Evolutionary conservation across 2,113 vertebrate genomes (phyloP), one percentile per base, ranked within the genome.

Genomic region (Rhea pennata): DNA sequence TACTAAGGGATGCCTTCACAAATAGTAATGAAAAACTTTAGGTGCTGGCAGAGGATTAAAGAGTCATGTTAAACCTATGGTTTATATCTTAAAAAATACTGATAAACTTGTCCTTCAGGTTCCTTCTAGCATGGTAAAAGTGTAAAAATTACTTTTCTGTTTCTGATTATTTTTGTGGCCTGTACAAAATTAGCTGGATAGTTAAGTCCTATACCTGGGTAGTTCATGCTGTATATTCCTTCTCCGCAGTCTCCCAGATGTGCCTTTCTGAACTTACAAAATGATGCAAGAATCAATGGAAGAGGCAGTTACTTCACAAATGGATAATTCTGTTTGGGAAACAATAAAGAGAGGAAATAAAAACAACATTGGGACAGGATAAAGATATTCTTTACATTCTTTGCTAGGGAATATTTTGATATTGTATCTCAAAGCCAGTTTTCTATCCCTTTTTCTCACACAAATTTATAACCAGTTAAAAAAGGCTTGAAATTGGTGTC

Each of bases 311-410:
- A 54, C 6, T 89, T 27, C 40, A 33, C 81, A 94, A 85, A 44
- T 56, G 53, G 74, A 2, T 62, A 79, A 53, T 87, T 82, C 50
- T 76, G 6, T 58, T 66, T 85, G 82, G 14, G 87, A 40, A 67
- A 42, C 7, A 80, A 81, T 77, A 88, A 88, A 64, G n/a, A 51
- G 15, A 15, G 21, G 65, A 54, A 73, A 27, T 40, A 73, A 54
- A 54, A 70, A 33, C 56, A 59, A 36, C 15, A 14, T 29, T 66
- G 53, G 26, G 84, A 46, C 85, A 65, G 46, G 92, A 79, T 78
- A 66, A 87, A 90, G 80, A 72, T 92, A 70, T 26, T 74, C 20
- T 85, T 75, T n/a, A n/a, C 73, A 76, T 80, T 94, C 64, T 83
- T 76, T 61, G 22, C 29, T 26, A 44, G 58, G 73, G 31, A 85